Evolutionary conservation across 2,888 invertebrate genomes (phyloP), one percentile per base, ranked within the genome.

Genomic region (Strigamia crassipes): DNA sequence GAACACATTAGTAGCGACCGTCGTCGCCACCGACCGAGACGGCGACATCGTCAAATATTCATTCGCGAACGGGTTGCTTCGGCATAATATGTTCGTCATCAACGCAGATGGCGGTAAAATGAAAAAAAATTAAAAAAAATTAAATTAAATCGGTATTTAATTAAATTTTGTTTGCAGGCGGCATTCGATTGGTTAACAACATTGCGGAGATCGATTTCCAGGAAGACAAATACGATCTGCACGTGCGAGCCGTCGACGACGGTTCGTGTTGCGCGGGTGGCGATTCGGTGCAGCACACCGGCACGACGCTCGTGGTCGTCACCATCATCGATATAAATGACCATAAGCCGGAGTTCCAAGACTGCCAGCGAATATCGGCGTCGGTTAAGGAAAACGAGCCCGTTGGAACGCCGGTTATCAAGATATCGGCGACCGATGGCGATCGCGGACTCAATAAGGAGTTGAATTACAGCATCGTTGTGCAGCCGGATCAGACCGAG

Each of bases 261-360:
- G 90, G 89, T 0, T 85, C 87, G 1, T 90, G 90, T 84, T 90
- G 90, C 84, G 81, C 77, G 34, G 82, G 83, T 41, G 85, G 84
- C 4, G 83, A 82, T 12, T 81, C 82, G 12, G 85, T 84, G 2
- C 83, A 83, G 8, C 85, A 86, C 38, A 85, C 86, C 27, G 87
- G 86, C 79, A 85, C 86, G 31, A 86, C 87, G 5, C 84, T 85
- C 78, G 86, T 89, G 18, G 84, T 87, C 12, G 87, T 89, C 13
- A 87, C 87, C 82, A 87, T 89, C 41, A 87, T 87, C 82, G 88
- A 88, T 84, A 86, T 88, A 51, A 88, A 95, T 88, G 95, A 94
- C 88, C 93, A 95, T 87, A 96, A 96, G 86, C 97, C 97, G 1
- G 91, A 93, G 83, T 96, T 97, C 88, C 92, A 91, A 66, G 91